Base-by-base conservation (phyloP, 2,888 invertebrate genomes). In the Caenorhabditis drosophilae region DNA sequence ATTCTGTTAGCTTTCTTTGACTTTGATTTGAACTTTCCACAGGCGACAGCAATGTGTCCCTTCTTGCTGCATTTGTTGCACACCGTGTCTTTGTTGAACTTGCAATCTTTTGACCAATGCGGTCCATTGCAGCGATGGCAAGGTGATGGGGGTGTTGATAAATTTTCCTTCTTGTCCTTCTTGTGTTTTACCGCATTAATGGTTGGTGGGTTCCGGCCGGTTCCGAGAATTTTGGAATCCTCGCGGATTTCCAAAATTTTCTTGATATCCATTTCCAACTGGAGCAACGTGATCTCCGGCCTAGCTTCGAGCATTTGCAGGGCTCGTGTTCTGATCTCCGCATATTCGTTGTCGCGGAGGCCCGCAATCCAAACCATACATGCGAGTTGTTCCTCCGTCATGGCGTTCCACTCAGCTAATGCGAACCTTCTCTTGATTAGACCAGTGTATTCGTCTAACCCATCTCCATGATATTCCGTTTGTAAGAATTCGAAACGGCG, bases 21-120 rank as follows among this genome's bases (percentile, higher is more conserved):
- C 31, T 6, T 9, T 6, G 31, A 9, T 31, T 31, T 34, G n/a
- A 6, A 1, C 35, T 18, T 34, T 20, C 23, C 20, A 25, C 49
- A 49, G 9, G 26, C 49, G 4, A 23, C 38, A 15, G 49, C 23
- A 2, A 38, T 23, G 15, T 48, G 49, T 49, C 49, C 49, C 16
- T 9, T 49, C 26, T 38, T 49, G 1, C 16, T 11, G n/a, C 49
- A 49, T n/a, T 36, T 49, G n/a, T 49, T 11, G 49, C 49, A 49
- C 2, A 25, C 38, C 1, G 38, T 25, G 4, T 22, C 20, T 26
- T 22, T 12, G 4, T 20, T 34, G 12, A 49, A 20, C 22, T 15
- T 20, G 16, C 49, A 49, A 7, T 49, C 40, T 7, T 16, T 11
- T 3, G 25, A 7, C 49, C 38, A 38, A 22, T 49, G 38, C n/a